These are phyloP conservation scores for Phrynocephalus forsythii DNA, from an alignment of 2,797 vertebrate genomes.

Conservation along the genomic window DNA sequence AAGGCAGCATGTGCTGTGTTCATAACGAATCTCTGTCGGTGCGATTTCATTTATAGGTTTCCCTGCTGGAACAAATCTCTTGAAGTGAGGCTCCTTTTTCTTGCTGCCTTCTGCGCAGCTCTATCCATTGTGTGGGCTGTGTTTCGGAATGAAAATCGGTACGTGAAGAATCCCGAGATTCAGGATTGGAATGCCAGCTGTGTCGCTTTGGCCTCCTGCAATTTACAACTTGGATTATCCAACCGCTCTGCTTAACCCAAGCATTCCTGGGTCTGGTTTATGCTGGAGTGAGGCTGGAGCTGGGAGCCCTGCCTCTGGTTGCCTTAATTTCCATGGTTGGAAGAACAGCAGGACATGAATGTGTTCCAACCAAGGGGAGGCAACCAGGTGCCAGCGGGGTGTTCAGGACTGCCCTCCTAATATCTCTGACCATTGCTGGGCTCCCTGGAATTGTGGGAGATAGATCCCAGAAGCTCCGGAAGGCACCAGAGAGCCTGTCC, in stretches of 20 bases:
- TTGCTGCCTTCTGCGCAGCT: constrained; percentile 84
- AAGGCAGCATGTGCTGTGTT: not conserved
- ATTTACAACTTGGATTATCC: not conserved
- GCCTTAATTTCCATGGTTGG: not conserved
- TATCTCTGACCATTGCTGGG: not conserved
- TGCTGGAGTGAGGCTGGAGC: not conserved
- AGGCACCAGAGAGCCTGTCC: too few relatives aligned
- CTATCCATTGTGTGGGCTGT: constrained; percentile 89
- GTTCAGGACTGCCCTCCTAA: not conserved
- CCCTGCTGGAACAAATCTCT: constrained; percentile 75
- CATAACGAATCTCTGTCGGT: not conserved
- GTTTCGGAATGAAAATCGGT: constrained; percentile 95
- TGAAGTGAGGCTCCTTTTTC: constrained; percentile 87
- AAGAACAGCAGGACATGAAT: not conserved
- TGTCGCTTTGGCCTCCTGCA: not conserved
- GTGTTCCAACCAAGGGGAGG: not conserved
- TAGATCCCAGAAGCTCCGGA: too few relatives aligned
- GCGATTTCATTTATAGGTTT: constrained; percentile 77
- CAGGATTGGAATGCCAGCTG: constrained; percentile 23
- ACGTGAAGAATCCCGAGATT: constrained; percentile 54
- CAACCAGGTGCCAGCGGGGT: not conserved
- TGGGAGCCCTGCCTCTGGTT: not conserved
- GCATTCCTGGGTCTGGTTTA: not conserved
- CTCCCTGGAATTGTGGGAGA: too few relatives aligned
- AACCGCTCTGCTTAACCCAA: not conserved